Conservation (phyloP, 2,888 invertebrate genomes). For the Drosophila peninsularis region DNA sequence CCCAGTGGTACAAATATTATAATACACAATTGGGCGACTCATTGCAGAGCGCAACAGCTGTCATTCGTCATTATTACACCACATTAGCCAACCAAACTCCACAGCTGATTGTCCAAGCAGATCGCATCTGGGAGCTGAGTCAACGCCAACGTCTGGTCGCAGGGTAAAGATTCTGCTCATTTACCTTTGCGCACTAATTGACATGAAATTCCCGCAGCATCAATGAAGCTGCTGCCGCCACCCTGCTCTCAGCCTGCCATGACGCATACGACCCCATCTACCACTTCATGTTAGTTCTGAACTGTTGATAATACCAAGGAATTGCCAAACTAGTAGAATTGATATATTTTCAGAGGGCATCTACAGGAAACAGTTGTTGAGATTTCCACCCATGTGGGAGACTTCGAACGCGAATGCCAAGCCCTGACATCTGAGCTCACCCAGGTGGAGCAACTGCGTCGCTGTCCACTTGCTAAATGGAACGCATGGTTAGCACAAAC, state of each 20-base stretch:
- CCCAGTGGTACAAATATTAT: constrained; percentile 19
- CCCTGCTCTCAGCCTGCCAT: constrained; percentile 41
- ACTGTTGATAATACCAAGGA: background rate
- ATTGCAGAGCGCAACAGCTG: constrained; percentile 21
- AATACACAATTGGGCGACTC: constrained; percentile 16
- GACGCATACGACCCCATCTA: constrained; percentile 27
- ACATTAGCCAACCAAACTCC: constrained; percentile 4
- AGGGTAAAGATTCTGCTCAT: constrained; percentile 39
- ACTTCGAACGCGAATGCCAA: constrained; percentile 20
- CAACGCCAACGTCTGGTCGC: constrained; percentile 43
- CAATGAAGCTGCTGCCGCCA: constrained; percentile 20
- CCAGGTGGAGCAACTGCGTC: background rate
- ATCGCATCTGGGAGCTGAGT: constrained; percentile 54
- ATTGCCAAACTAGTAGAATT: background rate
- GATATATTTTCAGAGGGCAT: constrained; percentile 28
- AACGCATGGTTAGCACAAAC: constrained; percentile 34
- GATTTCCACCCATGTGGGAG: constrained; percentile 16
- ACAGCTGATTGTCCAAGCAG: constrained; percentile 18
- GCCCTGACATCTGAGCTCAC: constrained; percentile 6
- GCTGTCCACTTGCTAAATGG: constrained; percentile 15
- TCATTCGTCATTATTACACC: constrained; percentile 26
- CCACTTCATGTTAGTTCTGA: constrained; percentile 45
- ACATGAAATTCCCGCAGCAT: constrained; percentile 20
- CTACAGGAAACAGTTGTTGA: constrained; percentile 12
- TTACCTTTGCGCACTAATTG: background rate